Percentiles rank a stretch among this genome's conserved stretches.
Conservation (phyloP, 1,140 invertebrate genomes). For the Mercenaria mercenaria region DNA sequence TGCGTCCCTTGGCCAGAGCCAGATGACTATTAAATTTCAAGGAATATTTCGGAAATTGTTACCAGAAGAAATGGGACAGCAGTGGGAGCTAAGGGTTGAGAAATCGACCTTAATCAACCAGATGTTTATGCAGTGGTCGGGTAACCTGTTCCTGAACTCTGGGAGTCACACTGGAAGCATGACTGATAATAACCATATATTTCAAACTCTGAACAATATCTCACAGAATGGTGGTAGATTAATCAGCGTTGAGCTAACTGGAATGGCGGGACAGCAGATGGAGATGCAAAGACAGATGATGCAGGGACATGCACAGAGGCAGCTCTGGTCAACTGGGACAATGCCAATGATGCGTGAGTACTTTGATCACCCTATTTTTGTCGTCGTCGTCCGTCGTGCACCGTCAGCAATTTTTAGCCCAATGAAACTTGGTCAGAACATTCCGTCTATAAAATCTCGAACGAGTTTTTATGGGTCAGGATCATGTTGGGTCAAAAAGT, state of each 20-base stretch:
- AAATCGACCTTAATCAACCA: conserved; percentile 33
- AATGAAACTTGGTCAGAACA: too few relatives aligned
- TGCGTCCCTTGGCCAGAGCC: background rate
- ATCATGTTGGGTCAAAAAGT: too few relatives aligned
- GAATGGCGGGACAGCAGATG: conserved; percentile 53
- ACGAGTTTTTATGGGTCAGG: too few relatives aligned
- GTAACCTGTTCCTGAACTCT: conserved; percentile 2
- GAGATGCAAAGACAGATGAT: conserved; percentile 51
- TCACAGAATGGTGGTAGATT: conserved; percentile 18
- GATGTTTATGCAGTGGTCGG: conserved; percentile 36
- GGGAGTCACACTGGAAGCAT: background rate
- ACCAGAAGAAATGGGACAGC: conserved; percentile 28
- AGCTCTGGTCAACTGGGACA: background rate
- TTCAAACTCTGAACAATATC: conserved; percentile 43
- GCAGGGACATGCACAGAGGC: background rate
- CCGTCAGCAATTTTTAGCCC: too few relatives aligned
- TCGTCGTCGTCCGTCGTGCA: too few relatives aligned
- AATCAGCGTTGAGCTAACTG: conserved; percentile 45
- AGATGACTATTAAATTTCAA: conserved; percentile 32
- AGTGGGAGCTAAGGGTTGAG: conserved; percentile 47
- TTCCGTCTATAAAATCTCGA: too few relatives aligned
- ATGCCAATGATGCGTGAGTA: conserved; percentile 53
- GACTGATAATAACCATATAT: conserved; percentile 43
- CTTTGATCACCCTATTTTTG: background rate
- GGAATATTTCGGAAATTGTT: conserved; percentile 42